Evolutionary conservation across 1,140 invertebrate genomes (phyloP).

Genomic region (Hetaerina americana): DNA sequence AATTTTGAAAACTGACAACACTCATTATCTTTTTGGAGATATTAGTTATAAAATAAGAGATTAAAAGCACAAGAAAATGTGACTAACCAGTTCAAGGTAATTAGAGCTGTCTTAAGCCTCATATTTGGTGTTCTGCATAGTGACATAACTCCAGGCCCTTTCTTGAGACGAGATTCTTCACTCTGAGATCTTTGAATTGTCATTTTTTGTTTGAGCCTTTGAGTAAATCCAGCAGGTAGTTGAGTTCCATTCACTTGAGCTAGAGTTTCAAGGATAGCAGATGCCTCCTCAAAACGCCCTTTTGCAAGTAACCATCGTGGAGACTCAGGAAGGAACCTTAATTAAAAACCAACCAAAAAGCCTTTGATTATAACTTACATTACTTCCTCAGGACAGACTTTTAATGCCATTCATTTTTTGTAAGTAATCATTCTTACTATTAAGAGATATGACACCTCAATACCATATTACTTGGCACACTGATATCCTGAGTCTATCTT

Average conservation of each 20-base stretch:
- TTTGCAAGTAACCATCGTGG: slow-evolving; percentile 71
- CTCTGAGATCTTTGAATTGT: slow-evolving; percentile 47
- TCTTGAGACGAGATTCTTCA: slow-evolving; percentile 42
- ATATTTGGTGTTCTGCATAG: slow-evolving; percentile 75
- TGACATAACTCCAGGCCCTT: slow-evolving; percentile 50
- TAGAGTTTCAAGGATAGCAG: slow-evolving; percentile 56
- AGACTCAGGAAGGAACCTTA: slow-evolving; percentile 66
- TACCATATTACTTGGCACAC: too few relatives aligned
- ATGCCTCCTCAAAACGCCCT: slow-evolving; percentile 63
- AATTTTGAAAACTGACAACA: too few relatives aligned
- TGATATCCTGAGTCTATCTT: too few relatives aligned
- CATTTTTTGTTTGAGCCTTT: slow-evolving; percentile 53
- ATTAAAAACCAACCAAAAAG: too few relatives aligned
- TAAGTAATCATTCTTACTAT: too few relatives aligned
- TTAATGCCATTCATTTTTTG: too few relatives aligned
- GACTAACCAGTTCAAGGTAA: slow-evolving; percentile 54
- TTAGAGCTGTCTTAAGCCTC: slow-evolving; percentile 54
- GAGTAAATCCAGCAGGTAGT: slow-evolving; percentile 54
- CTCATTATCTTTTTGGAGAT: too few relatives aligned
- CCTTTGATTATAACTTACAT: too few relatives aligned
- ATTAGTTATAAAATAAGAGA: too few relatives aligned
- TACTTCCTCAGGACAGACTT: too few relatives aligned
- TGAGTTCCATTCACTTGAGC: slow-evolving; percentile 63
- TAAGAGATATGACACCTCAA: too few relatives aligned
- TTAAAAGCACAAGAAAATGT: slow-evolving; percentile 25